Evolutionary conservation across 2,113 vertebrate species (phyloP).

Genomic region (Oryzias javanicus): DNA sequence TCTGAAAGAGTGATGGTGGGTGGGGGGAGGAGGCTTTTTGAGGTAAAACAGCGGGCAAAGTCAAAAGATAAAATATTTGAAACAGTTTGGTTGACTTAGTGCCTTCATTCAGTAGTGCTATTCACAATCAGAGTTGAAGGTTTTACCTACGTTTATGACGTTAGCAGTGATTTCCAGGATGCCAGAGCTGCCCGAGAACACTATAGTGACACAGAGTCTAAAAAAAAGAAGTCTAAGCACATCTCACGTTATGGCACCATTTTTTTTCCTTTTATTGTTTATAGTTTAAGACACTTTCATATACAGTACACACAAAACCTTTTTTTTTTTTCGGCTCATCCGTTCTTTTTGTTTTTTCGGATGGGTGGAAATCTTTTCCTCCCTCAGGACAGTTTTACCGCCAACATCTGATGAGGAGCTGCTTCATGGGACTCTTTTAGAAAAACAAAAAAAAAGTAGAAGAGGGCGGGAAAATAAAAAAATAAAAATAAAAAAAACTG

Average conservation of each 20-base stretch:
- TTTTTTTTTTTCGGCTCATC: slow-evolving; percentile 7
- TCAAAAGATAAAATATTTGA: slow-evolving; percentile 47
- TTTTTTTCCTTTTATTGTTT: slow-evolving; percentile 46
- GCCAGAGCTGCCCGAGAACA: slow-evolving; percentile 50
- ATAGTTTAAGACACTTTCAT: slow-evolving; percentile 23
- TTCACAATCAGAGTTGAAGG: slow-evolving; percentile 54
- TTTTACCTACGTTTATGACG: slow-evolving; percentile 25
- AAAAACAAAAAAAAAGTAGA: slow-evolving; percentile 18
- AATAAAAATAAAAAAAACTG: slow-evolving; percentile 24
- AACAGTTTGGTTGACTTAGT: slow-evolving; percentile 58
- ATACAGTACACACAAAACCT: slow-evolving; percentile 28
- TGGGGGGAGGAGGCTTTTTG: slow-evolving; percentile 54
- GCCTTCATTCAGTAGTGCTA: slow-evolving; percentile 68
- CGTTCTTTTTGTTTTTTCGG: slow-evolving; percentile 10
- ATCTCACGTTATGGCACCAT: slow-evolving; percentile 52
- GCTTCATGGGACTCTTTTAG: slow-evolving; percentile 9
- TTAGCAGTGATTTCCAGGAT: slow-evolving; percentile 59
- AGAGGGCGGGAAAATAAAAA: slow-evolving; percentile 15
- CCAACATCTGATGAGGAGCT: slow-evolving; percentile 24
- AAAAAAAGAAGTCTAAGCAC: slow-evolving; percentile 39
- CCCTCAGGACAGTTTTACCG: slow-evolving; percentile 9
- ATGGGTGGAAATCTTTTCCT: slow-evolving; percentile 34
- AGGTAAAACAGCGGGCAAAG: slow-evolving; percentile 68
- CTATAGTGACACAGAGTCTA: slow-evolving; percentile 37
- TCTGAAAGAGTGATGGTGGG: slow-evolving; percentile 66